Base-by-base conservation (phyloP, 2,888 invertebrate genomes). In the Caenorhabditis panamensis region DNA sequence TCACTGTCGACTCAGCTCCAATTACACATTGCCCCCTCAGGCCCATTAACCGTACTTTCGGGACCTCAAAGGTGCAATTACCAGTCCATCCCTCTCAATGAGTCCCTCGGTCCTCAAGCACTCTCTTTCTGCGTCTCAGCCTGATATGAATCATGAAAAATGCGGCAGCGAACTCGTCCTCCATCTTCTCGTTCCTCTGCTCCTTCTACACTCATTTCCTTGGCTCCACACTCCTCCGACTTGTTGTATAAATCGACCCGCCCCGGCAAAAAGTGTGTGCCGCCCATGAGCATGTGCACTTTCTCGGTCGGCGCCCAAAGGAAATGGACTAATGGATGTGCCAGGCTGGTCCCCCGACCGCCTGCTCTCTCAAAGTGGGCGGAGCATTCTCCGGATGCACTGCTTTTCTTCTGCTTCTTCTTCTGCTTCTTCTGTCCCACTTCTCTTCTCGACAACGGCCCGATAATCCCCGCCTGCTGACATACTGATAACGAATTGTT, bases 401-500 rank as follows among this genome's bases (percentile, higher is more conserved):
- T 49, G 18, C 36, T 47, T 20, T 31, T 49, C 51, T 36, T 63
- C 63, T 64, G 36, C 54, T 64, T 53, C 36, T 22, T 18, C 24
- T 9, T 24, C 47, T 28, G 22, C 63, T 8, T 47, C n/a, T 47
- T 67, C 22, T 37, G n/a, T n/a, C n/a, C n/a, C n/a, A n/a, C n/a
- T n/a, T 28, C 53, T 54, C 24, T 16, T 63, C 36, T 71, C 47
- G 37, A 26, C 44, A 16, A n/a, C 20, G 69, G 62, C 58, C 63
- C 56, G 56, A 72, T 72, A 72, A 63, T 72, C 63, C 49, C 56
- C 72, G 31, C 44, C 66, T 66, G 66, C 67, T 64, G 63, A 64
- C 72, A 72, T 64, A 37, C 56, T 72, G 72, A 72, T 72, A 72
- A 72, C 72, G 56, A 64, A 56, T 58, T 63, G 63, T 47, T 72